Percentiles rank a stretch among this genome's conserved stretches.
Conservation (phyloP, 2,113 vertebrate genomes). For the Dicaeum eximium region DNA sequence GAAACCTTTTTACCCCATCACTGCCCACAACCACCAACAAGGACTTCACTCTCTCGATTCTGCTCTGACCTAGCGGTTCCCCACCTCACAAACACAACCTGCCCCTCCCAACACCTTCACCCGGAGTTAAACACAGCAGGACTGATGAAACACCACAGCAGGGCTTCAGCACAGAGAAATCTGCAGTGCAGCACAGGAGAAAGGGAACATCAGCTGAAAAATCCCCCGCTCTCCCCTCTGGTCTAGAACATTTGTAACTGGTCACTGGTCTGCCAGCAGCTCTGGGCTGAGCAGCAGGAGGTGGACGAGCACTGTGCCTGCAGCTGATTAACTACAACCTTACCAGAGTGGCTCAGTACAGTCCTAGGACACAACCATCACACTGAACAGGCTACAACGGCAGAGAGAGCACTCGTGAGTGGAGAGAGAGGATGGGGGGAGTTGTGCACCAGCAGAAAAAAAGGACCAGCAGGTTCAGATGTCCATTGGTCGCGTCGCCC, state of each 20-base stretch:
- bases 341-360: not conserved
- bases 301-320: not conserved
- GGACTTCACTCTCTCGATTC: not conserved
- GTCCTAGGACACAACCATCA: slow-evolving; percentile 69
- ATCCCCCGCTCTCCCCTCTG: not conserved
- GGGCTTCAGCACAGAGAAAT: not conserved
- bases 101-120: not conserved
- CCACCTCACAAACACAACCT: not conserved
- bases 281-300: not conserved
- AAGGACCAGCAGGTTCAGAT: not conserved
- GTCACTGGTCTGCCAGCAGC: not conserved
- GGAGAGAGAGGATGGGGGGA: not conserved
- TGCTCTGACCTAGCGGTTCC: not conserved
- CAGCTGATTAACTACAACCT: slow-evolving; percentile 37
- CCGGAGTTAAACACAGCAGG: not conserved
- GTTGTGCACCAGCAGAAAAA: slow-evolving; percentile 56
- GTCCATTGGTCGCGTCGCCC: not conserved
- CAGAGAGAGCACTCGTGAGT: slow-evolving; percentile 59
- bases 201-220: not conserved
- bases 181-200: slow-evolving; percentile 17
- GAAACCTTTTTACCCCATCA: not conserved
- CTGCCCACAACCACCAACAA: not conserved
- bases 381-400: slow-evolving; percentile 75
- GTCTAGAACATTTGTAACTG: not conserved
- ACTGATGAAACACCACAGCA: not conserved